Base-by-base conservation (phyloP, 2,888 invertebrate species). In the Dynastes grantii region DNA sequence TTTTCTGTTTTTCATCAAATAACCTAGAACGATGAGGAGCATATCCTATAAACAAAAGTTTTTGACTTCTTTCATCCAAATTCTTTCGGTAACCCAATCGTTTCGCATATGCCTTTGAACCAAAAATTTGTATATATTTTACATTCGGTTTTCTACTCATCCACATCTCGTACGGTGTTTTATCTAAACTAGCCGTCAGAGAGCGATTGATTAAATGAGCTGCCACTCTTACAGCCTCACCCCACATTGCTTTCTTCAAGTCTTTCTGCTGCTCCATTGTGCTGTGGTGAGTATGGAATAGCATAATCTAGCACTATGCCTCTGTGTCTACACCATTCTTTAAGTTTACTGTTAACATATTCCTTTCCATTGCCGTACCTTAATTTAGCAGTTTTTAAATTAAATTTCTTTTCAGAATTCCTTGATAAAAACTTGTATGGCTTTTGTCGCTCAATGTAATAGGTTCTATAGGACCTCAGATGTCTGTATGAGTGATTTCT, bases 141-240 rank as follows among this genome's bases (percentile, higher is more conserved):
- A 86, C 76, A 77, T 86, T 80, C 27, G 85, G 84, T 76, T 63
- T 76, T 82, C 81, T 85, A 70, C 73, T 80, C 4, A 77, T 81
- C 85, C 86, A 86, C 37, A 78, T 78, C 81, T 86, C 85, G 65
- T 65, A 77, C 8, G 85, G 86, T 8, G 86, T 86, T 9, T 40
- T 65, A 51, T 81, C 78, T 51, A 82, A 5, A 16, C 76, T 79
- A 32, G 70, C 75, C 13, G 81, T 81, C 22, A 84, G 83, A 45
- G 81, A 80, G 84, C 86, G 81, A 71, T 87, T 86, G 27, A 81
- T 13, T 4, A 64, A 22, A 49, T 76, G 65, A 45, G 49, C 45
- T 45, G 76, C 45, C 13, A 51, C 64, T 16, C 76, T 61, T 6
- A 83, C 76, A 16, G 84, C 84, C 82, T 85, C 85, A 63, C 84